Conservation (phyloP, 2,888 invertebrate genomes). For the Subacronicta megacephala region DNA sequence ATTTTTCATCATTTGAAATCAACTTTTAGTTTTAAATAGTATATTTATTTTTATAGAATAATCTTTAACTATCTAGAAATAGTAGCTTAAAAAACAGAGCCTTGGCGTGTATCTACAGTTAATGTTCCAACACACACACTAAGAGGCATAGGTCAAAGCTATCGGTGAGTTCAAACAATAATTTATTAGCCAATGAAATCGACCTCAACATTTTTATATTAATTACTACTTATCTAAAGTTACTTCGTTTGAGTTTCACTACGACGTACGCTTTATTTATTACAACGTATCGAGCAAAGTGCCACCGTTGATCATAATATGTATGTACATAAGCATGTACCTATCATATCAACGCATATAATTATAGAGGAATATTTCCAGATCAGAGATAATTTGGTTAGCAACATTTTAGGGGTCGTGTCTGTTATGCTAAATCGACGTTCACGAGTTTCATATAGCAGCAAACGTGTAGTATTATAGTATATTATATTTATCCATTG, state of each 20-base stretch:
- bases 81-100: background rate
- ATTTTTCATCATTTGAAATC: background rate
- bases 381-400: background rate
- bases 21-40: too few species aligned
- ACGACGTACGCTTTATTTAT: background rate
- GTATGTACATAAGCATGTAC: background rate
- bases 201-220: background rate
- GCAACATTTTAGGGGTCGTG: background rate
- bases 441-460: background rate
- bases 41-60: too few species aligned
- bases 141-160: background rate
- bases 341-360: too few species aligned
- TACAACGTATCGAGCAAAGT: background rate
- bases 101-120: background rate
- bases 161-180: background rate
- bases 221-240: background rate
- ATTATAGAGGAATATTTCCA: background rate
- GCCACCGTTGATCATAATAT: background rate
- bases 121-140: background rate
- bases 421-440: background rate
- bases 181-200: background rate
- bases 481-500: background rate
- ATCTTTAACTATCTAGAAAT: background rate
- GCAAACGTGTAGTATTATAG: background rate
- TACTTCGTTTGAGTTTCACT: background rate